A percentile compares a stretch with the other conserved stretches of the same genome.
Evolutionary conservation across 2,888 invertebrate species (phyloP).

Genomic region (Diarsia dahlii): DNA sequence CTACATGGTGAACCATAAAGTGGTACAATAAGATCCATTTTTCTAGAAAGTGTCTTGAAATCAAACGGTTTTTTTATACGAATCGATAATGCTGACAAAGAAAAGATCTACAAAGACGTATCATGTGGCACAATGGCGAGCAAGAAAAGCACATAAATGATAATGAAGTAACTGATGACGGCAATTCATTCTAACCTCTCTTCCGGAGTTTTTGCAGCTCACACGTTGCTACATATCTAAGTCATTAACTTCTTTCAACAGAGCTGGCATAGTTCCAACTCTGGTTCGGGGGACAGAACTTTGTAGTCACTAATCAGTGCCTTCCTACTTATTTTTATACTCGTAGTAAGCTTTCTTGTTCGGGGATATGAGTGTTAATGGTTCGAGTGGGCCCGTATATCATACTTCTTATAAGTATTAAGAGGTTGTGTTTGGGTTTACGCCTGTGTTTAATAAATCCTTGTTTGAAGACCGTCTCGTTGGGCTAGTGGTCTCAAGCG

Average conservation of each 20-base stretch:
- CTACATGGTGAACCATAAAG: background rate
- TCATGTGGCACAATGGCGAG: slow-evolving; percentile 9
- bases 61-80: background rate
- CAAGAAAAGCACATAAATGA: slow-evolving; percentile 35
- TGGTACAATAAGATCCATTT: background rate
- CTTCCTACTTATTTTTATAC: slow-evolving; percentile 71
- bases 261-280: slow-evolving; percentile 76
- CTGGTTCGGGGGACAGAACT: slow-evolving; percentile 73
- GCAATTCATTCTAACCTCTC: slow-evolving; percentile 56
- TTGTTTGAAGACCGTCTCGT: background rate
- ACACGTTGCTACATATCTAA: slow-evolving; percentile 73
- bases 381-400: slow-evolving; percentile 64
- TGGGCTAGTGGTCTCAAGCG: background rate
- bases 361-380: slow-evolving; percentile 69
- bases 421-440: slow-evolving; percentile 22
- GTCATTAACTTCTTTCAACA: slow-evolving; percentile 75
- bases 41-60: background rate
- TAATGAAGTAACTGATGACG: slow-evolving; percentile 42
- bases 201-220: slow-evolving; percentile 69
- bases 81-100: background rate
- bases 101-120: slow-evolving; percentile 5
- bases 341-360: slow-evolving; percentile 41
- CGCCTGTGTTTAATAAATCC: background rate
- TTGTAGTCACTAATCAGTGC: slow-evolving; percentile 80
- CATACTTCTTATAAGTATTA: slow-evolving; percentile 46